Conservation (phyloP, 1,140 invertebrate genomes). For the Saccostrea cuccullata region DNA sequence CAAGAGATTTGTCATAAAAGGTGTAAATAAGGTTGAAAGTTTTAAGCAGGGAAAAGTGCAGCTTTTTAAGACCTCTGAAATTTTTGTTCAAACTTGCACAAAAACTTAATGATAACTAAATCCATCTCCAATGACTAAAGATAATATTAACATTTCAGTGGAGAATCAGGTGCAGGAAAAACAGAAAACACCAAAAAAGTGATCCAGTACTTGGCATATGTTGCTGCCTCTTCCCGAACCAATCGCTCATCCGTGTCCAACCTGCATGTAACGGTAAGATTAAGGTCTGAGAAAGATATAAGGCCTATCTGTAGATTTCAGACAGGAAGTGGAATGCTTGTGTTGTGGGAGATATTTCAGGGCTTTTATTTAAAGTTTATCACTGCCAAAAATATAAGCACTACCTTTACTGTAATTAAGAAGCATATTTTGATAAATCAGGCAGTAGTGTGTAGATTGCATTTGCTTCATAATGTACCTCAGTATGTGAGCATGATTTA, state of each 20-base stretch:
- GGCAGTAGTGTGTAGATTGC: no score
- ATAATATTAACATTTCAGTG: constrained; percentile 78
- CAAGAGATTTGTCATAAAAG: no score
- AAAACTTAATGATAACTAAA: no score
- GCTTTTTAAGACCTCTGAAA: no score
- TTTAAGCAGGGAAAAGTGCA: no score
- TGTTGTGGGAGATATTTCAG: background rate
- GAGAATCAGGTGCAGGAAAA: constrained; percentile 99
- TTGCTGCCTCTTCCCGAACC: constrained; percentile 88
- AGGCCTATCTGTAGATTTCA: background rate
- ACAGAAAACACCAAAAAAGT: constrained; percentile 99
- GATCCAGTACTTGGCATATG: constrained; percentile 99
- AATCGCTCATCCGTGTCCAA: constrained; percentile 68
- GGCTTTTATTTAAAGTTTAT: background rate
- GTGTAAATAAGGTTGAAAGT: no score
- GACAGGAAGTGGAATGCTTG: background rate
- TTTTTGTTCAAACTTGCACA: no score
- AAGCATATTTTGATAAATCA: no score
- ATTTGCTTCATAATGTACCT: no score
- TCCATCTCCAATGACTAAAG: background rate
- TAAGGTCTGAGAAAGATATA: background rate
- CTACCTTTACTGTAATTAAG: background rate
- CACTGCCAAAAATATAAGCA: constrained; percentile 13
- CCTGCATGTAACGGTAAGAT: constrained; percentile 69
- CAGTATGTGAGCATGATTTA: no score